Evolutionary conservation across 1,140 invertebrate species (phyloP).

Genomic region (Xylocopa sonorina): DNA sequence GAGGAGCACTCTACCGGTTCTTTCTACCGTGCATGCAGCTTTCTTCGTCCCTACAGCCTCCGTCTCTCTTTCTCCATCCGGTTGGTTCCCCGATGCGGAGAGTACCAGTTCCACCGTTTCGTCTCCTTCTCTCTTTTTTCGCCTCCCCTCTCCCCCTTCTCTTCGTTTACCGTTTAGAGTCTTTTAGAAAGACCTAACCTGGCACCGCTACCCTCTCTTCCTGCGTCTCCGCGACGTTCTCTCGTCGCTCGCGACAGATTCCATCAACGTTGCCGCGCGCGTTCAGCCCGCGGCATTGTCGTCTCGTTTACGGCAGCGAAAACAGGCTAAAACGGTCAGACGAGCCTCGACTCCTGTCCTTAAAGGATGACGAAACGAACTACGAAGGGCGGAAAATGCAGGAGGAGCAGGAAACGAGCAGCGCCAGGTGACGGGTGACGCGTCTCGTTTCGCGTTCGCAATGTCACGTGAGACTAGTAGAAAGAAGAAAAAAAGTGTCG

Average conservation of each 20-base stretch:
- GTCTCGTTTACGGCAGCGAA: not conserved
- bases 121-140: constrained; percentile 6
- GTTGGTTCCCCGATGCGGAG: too few relatives aligned
- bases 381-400: not conserved
- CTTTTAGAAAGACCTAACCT: constrained; percentile 31
- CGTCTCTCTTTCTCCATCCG: not conserved
- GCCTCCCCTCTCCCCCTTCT: not conserved
- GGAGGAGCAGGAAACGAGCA: too few relatives aligned
- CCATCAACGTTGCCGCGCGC: constrained; percentile 51
- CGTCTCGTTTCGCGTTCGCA: constrained; percentile 1
- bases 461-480: too few relatives aligned
- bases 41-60: constrained; percentile 1
- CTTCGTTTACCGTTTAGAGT: constrained; percentile 33
- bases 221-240: not conserved
- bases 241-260: constrained; percentile 32
- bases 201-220: too few relatives aligned
- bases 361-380: not conserved
- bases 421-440: not conserved
- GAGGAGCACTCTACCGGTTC: constrained; percentile 59
- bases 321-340: constrained; percentile 24
- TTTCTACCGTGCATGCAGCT: constrained; percentile 18
- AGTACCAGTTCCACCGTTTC: not conserved
- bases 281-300: constrained; percentile 53
- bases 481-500: not conserved
- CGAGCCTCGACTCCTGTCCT: not conserved